Conservation (phyloP, 2,797 vertebrate species). For the Sciaenops ocellatus region DNA sequence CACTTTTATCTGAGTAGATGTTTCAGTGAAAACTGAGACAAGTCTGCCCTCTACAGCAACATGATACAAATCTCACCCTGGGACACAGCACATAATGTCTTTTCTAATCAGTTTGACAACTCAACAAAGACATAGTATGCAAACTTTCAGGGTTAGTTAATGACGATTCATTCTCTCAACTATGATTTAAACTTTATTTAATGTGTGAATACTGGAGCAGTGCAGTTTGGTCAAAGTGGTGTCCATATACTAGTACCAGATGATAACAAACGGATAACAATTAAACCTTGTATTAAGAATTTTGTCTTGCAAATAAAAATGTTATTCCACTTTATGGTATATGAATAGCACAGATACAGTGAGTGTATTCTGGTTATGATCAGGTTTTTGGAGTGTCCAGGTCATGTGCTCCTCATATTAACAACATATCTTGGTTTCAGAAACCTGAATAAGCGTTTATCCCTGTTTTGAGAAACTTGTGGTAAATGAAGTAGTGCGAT, state of each 20-base stretch:
- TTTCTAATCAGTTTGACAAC: neutral
- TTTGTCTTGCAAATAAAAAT: neutral
- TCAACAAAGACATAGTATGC: neutral
- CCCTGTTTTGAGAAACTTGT: neutral
- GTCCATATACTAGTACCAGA: neutral
- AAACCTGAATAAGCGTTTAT: neutral
- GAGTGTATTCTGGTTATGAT: neutral
- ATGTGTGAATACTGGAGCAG: neutral
- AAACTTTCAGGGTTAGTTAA: neutral
- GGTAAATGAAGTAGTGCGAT: neutral
- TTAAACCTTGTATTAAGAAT: neutral
- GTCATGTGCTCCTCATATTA: neutral
- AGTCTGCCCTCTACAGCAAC: slow-evolving; percentile 64
- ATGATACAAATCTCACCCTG: neutral
- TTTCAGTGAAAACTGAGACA: slow-evolving; percentile 31
- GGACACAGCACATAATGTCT: neutral
- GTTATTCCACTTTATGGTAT: neutral
- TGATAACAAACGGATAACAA: neutral
- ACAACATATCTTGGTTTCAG: neutral
- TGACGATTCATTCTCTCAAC: neutral
- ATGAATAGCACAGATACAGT: neutral
- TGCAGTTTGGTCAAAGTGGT: neutral
- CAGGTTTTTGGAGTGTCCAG: neutral
- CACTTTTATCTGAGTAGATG: neutral
- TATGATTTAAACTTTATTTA: neutral